Conservation (phyloP, 2,888 invertebrate species). For the Pammene aurita region DNA sequence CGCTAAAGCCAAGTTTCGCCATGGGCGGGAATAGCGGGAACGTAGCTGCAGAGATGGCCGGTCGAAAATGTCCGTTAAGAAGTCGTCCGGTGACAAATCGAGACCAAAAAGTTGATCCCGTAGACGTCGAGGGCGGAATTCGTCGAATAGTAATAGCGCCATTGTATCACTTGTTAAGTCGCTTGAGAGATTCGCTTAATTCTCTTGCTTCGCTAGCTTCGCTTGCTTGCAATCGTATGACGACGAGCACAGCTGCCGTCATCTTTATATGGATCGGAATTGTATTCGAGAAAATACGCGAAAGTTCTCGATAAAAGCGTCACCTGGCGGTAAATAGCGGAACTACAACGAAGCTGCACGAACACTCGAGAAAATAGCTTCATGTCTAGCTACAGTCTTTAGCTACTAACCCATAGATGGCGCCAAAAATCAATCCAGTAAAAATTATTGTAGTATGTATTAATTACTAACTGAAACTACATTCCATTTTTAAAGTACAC, state of each 20-base stretch:
- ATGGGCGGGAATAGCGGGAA: slow-evolving; percentile 65
- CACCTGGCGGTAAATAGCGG: slow-evolving; percentile 49
- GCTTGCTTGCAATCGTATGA: slow-evolving; percentile 36
- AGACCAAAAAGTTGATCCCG: slow-evolving; percentile 71
- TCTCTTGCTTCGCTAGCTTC: slow-evolving; percentile 10
- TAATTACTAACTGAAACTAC: not conserved
- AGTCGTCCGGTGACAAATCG: slow-evolving; percentile 68
- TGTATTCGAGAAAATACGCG: slow-evolving; percentile 45
- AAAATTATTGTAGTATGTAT: not conserved
- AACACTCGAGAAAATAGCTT: not conserved
- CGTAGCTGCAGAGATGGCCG: slow-evolving; percentile 58
- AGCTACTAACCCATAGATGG: slow-evolving; percentile 23
- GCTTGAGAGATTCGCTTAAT: slow-evolving; percentile 17
- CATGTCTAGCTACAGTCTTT: not conserved
- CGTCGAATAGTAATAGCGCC: slow-evolving; percentile 68
- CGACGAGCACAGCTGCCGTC: slow-evolving; percentile 43
- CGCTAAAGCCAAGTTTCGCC: slow-evolving; percentile 70
- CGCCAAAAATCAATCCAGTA: slow-evolving; percentile 6
- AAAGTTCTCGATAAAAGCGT: slow-evolving; percentile 46
- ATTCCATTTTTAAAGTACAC: not conserved
- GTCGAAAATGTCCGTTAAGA: slow-evolving; percentile 65
- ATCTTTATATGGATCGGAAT: slow-evolving; percentile 57
- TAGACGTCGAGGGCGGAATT: slow-evolving; percentile 64
- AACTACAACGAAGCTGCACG: slow-evolving; percentile 22
- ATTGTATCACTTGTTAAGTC: slow-evolving; percentile 49